A percentile compares a stretch with the other conserved stretches of the same genome.
phyloP scores from a whole-genome alignment of 37 sponge, comb jelly and placozoan species.

The Halichondria panicea region DNA sequence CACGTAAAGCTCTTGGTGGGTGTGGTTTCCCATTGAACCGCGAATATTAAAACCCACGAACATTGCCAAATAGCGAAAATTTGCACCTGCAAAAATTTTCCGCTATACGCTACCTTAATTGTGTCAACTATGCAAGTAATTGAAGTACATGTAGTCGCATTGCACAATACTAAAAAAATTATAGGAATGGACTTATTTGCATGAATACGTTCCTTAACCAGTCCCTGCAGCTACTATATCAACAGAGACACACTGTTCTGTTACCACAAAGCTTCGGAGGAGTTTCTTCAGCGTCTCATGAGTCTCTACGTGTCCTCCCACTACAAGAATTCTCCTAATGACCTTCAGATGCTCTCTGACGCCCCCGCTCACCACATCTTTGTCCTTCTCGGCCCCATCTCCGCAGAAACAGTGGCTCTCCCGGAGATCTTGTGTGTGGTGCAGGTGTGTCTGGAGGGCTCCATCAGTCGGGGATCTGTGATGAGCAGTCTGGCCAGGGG shows the following conservation, averaged over 20 bases:
- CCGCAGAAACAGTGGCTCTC: constrained; percentile 59
- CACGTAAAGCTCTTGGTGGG: too few species aligned
- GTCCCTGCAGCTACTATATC: constrained; percentile 71
- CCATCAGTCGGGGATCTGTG: constrained; percentile 60
- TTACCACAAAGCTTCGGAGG: constrained; percentile 93
- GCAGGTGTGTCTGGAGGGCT: constrained; percentile 97
- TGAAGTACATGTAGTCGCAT: too few species aligned
- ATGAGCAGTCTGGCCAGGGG: constrained; percentile 80
- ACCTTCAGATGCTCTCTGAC: constrained; percentile 97
- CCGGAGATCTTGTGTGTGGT: constrained; percentile 96
- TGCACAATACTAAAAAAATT: too few species aligned
- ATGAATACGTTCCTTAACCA: too few species aligned
- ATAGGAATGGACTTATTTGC: too few species aligned
- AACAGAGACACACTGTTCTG: constrained; percentile 95
- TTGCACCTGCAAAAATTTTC: too few species aligned
- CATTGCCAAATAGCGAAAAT: too few species aligned
- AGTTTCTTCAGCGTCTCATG: constrained; percentile 91
- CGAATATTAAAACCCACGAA: too few species aligned
- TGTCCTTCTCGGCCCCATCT: constrained; percentile 84
- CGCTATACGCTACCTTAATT: too few species aligned
- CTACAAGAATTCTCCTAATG: constrained; percentile 99
- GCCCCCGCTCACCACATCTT: constrained; percentile 98
- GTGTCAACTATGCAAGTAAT: too few species aligned
- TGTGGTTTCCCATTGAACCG: too few species aligned
- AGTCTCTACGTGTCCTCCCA: constrained; percentile 94